Evolutionary conservation across 1,140 invertebrate genomes (phyloP), one percentile per base, ranked within the genome.

Genomic region (Zaprionus tsacasi): DNA sequence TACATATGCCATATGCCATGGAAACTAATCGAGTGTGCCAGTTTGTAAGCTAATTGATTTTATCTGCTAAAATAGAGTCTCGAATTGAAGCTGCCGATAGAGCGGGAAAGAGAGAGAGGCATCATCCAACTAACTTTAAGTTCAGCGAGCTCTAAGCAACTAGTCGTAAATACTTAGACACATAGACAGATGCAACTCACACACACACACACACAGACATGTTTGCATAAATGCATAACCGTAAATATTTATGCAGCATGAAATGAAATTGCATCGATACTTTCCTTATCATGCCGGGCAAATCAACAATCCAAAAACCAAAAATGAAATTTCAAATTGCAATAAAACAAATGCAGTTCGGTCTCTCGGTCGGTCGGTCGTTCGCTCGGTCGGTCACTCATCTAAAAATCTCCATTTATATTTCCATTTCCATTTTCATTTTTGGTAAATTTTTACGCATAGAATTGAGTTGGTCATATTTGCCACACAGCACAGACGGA

Each of bases 21-120:
- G 63, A 66, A 67, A 79, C 71, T 82, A 83, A 83, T 55, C 72
- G 55, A 77, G 59, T 79, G 73, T 21, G 21, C 21, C 72, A 83
- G 82, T 77, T 87, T 82, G 83, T 83, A 87, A 88, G 83, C 73
- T 80, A 88, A 70, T 80, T 87, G 77, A 78, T 88, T 88, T 87
- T 87, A 83, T 88, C 80, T 79, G 67, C 76, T 88, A 80, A 82
- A 66, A 30, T 30, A 30, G 60, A 59, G 40, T 61, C 57, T 52
- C 35, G 61, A 64, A 27, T 13, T 27, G 12, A 27, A 54, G 50
- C 43, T 45, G 15, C n/a, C n/a, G 1, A 13, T n/a, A 6, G 13
- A 40, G 12, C 12, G 10, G 21, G 48, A 21, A 21, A 21, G 21
- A 21, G 38, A 10, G 6, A 48, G 64, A 35, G 52, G 55, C 52